These are phyloP conservation scores for Coleophora flavipennella DNA, from an alignment of 2,888 invertebrate genomes.

Conservation along the genomic window DNA sequence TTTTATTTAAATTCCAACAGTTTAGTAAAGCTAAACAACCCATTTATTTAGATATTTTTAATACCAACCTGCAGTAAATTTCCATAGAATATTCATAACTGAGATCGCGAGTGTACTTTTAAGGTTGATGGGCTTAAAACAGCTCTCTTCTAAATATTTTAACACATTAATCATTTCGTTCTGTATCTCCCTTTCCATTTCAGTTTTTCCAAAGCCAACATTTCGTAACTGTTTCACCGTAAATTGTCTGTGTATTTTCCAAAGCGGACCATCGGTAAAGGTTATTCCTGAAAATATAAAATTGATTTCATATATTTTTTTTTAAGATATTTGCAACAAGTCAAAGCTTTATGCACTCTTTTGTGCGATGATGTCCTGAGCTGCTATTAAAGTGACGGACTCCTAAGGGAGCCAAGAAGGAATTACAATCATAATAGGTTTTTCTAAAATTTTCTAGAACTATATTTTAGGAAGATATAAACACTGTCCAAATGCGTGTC, in stretches of 20 bases:
- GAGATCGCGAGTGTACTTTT: constrained; percentile 72
- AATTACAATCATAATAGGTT: too few species aligned
- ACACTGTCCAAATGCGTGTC: too few species aligned
- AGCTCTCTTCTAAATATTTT: constrained; percentile 40
- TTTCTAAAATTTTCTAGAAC: too few species aligned
- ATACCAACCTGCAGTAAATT: constrained; percentile 74
- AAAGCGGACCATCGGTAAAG: constrained; percentile 77
- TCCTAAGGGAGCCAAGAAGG: too few species aligned
- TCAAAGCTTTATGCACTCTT: too few species aligned
- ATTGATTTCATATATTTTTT: too few species aligned
- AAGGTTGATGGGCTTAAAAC: constrained; percentile 51
- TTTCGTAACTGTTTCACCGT: constrained; percentile 75
- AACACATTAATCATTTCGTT: constrained; percentile 71
- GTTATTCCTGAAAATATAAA: constrained; percentile 71
- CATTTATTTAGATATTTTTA: constrained; percentile 3
- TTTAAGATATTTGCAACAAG: too few species aligned
- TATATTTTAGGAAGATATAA: too few species aligned
- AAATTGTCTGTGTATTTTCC: constrained; percentile 78
- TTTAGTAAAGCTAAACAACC: too few species aligned
- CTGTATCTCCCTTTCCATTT: constrained; percentile 74
- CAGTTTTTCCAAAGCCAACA: constrained; percentile 75
- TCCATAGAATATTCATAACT: constrained; percentile 80
- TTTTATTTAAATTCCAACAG: too few species aligned
- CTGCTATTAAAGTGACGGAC: too few species aligned
- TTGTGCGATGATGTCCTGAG: too few species aligned